Conservation (phyloP, 2,113 vertebrate genomes). For the Elgaria multicarinata region DNA sequence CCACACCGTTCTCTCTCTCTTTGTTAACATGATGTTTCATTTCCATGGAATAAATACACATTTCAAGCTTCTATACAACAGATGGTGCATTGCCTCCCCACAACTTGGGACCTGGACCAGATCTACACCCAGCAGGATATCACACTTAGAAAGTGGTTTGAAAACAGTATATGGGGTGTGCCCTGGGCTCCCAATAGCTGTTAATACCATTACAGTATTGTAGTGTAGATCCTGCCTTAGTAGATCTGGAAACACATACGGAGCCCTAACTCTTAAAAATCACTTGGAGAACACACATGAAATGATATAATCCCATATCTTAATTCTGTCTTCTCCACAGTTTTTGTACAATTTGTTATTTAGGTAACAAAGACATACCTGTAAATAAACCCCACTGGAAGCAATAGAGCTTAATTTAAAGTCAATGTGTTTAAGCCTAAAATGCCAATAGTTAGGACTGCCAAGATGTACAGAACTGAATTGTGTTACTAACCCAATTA, state of each 20-base stretch:
- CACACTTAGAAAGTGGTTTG: too few relatives aligned
- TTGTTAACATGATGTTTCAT: background rate
- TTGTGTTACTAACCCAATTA: background rate
- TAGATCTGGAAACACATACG: background rate
- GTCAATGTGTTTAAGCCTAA: background rate
- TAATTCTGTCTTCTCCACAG: constrained; percentile 43
- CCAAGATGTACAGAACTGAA: background rate
- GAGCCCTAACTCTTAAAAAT: background rate
- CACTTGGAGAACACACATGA: background rate
- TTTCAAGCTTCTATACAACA: background rate
- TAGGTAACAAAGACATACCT: background rate
- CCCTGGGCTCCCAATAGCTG: too few relatives aligned
- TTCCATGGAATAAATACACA: background rate
- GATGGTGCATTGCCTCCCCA: background rate
- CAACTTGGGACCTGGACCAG: too few relatives aligned
- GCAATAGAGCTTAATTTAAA: background rate
- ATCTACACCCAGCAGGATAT: too few relatives aligned
- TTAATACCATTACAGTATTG: too few relatives aligned
- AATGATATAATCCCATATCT: constrained; percentile 48
- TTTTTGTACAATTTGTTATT: constrained; percentile 15
- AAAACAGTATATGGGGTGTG: too few relatives aligned
- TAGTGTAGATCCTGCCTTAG: too few relatives aligned
- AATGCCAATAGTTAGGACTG: background rate
- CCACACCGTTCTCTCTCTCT: background rate
- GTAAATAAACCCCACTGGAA: background rate